Evolutionary conservation across 53 echinoderm and acorn worm species (phyloP).

Genomic region (Holothuria leucospilota): DNA sequence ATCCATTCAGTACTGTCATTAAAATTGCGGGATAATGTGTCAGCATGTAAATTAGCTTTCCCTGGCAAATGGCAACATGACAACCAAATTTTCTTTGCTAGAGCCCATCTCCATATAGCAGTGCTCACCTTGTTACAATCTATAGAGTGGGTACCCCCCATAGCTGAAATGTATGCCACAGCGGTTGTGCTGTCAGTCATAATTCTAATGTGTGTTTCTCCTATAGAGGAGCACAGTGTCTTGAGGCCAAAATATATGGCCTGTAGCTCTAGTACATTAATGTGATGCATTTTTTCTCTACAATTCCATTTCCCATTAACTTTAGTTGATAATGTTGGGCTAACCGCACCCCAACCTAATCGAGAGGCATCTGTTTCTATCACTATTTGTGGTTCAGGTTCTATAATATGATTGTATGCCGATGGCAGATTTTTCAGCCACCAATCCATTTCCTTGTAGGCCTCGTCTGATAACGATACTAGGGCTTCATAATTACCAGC

Average conservation of each 20-base stretch:
- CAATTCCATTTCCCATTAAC: too few species aligned
- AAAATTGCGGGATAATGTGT: too few species aligned
- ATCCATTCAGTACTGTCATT: too few species aligned
- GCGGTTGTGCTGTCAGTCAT: slow-evolving; percentile 14
- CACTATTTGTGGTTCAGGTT: slow-evolving; percentile 16
- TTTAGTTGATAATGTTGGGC: neutral
- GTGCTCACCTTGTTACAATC: neutral
- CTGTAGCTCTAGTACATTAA: neutral
- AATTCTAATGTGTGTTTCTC: too few species aligned
- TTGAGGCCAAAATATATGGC: neutral
- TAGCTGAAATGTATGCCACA: neutral
- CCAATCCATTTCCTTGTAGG: slow-evolving; percentile 25
- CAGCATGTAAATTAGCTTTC: too few species aligned
- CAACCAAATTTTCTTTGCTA: too few species aligned
- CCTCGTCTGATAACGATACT: too few species aligned
- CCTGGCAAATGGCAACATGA: too few species aligned
- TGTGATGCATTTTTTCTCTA: too few species aligned
- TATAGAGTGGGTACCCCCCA: neutral
- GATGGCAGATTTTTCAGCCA: slow-evolving; percentile 27
- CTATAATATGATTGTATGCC: slow-evolving; percentile 6
- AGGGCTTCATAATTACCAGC: too few species aligned
- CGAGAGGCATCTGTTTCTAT: slow-evolving; percentile 38
- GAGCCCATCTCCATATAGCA: too few species aligned
- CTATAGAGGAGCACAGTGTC: too few species aligned
- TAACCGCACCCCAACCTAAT: slow-evolving; percentile 34